Percentiles rank a stretch among this genome's conserved stretches.
phyloP scores from a whole-genome alignment of 2,797 vertebrate species.

The Microctenopoma stevenorrisi region DNA sequence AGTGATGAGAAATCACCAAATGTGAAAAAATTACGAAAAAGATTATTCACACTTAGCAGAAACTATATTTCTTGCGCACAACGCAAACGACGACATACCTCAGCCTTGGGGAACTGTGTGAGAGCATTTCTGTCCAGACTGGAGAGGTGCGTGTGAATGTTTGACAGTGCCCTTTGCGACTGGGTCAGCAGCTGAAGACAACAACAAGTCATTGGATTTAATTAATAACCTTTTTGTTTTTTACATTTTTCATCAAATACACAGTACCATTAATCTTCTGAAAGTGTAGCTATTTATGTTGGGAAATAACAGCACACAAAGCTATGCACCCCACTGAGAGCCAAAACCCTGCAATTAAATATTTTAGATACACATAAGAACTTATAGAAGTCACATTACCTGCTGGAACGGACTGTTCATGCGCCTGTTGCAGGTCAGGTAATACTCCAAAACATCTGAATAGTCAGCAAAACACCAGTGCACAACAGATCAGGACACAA shows the following conservation, averaged over 20 bases:
- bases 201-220: conserved; percentile 39
- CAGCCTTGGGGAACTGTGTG: conserved; percentile 89
- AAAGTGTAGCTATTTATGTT: conserved; percentile 11
- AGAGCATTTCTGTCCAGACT: conserved; percentile 89
- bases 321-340: conserved; percentile 36
- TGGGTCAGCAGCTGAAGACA: conserved; percentile 86
- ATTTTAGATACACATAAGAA: conserved; percentile 6
- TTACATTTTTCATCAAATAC: conserved; percentile 11
- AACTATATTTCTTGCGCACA: background rate
- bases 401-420: conserved; percentile 92
- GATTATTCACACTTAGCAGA: background rate
- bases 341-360: conserved; percentile 25
- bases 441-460: conserved; percentile 93
- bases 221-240: conserved; percentile 13
- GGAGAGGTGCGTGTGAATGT: conserved; percentile 91
- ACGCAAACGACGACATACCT: conserved; percentile 75
- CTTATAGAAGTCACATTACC: conserved; percentile 77
- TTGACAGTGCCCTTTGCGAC: conserved; percentile 92
- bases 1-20: background rate
- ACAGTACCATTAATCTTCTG: conserved; percentile 19
- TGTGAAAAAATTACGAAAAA: background rate
- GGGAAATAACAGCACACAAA: conserved; percentile 26
- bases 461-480: conserved; percentile 55
- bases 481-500: conserved; percentile 55
- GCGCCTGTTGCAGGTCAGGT: conserved; percentile 90